Evolutionary conservation across 1,140 invertebrate genomes (phyloP).

Genomic region (Luehdorfia chinensis): DNA sequence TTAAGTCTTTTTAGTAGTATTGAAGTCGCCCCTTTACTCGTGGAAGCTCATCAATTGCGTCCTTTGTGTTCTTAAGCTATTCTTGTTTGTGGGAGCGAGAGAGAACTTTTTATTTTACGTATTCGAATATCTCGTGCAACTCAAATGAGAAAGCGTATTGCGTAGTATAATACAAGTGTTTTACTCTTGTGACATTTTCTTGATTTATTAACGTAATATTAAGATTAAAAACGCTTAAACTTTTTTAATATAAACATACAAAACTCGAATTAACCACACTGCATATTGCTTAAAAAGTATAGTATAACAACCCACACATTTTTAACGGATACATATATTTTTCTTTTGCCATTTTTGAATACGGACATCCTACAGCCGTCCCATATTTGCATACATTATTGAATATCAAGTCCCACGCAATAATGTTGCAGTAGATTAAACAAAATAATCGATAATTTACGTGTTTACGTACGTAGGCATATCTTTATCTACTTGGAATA

Average conservation of each 20-base stretch:
- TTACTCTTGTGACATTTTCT: too few species aligned
- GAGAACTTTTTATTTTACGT: conserved; percentile 8
- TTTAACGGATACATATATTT: conserved; percentile 65
- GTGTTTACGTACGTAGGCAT: not conserved
- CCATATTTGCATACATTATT: conserved; percentile 55
- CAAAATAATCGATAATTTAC: conserved; percentile 13
- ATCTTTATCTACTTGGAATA: too few species aligned
- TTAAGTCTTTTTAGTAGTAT: conserved; percentile 44
- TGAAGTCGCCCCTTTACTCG: conserved; percentile 33
- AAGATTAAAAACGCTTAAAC: too few species aligned
- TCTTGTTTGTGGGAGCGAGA: conserved; percentile 6
- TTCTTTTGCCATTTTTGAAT: conserved; percentile 61
- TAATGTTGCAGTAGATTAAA: not conserved
- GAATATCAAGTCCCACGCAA: conserved; percentile 36
- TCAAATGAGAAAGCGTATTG: too few species aligned
- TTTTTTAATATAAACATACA: too few species aligned
- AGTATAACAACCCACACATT: conserved; percentile 56
- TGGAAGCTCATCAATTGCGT: conserved; percentile 18
- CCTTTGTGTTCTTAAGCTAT: conserved; percentile 3
- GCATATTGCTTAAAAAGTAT: too few species aligned
- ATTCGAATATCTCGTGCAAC: too few species aligned
- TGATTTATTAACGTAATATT: too few species aligned
- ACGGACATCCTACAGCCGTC: conserved; percentile 64
- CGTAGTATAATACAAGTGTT: too few species aligned
- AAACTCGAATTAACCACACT: too few species aligned